Conservation (phyloP, 2,113 vertebrate genomes). For the Acanthisitta chloris region DNA sequence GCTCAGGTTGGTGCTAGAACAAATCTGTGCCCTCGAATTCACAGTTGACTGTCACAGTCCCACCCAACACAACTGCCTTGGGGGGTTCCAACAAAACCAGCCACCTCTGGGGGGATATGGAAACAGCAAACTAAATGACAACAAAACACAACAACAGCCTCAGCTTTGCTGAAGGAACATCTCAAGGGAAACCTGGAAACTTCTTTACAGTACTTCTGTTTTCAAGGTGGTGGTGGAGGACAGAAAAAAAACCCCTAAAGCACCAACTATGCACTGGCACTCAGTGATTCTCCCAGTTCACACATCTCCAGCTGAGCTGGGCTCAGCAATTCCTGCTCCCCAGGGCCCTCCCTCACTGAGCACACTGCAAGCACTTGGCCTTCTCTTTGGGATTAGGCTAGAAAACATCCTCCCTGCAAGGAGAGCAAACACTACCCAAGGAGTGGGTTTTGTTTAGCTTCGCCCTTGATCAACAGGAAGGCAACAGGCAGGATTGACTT, state of each 20-base stretch:
- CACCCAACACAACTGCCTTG: not conserved
- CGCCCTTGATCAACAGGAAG: not conserved
- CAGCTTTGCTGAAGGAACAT: not conserved
- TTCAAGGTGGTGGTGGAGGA: not conserved
- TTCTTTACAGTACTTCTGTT: not conserved
- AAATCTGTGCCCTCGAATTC: not conserved
- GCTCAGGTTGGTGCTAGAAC: not conserved
- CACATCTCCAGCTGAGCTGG: too few species aligned
- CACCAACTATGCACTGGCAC: not conserved
- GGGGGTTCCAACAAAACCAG: not conserved
- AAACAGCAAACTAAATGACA: not conserved
- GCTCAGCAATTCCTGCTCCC: too few species aligned
- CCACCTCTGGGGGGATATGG: rapidly evolving
- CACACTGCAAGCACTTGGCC: not conserved
- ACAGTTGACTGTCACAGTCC: not conserved
- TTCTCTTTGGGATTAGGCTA: not conserved
- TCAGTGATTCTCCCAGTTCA: too few species aligned
- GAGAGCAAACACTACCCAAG: not conserved
- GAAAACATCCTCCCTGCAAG: not conserved
- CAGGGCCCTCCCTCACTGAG: too few species aligned
- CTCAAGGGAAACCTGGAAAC: not conserved
- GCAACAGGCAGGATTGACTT: not conserved
- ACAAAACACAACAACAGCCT: not conserved
- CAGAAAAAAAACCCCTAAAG: not conserved
- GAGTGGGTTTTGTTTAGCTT: not conserved